phyloP scores from a whole-genome alignment of 1,140 invertebrate species.

The Orussus abietinus region DNA sequence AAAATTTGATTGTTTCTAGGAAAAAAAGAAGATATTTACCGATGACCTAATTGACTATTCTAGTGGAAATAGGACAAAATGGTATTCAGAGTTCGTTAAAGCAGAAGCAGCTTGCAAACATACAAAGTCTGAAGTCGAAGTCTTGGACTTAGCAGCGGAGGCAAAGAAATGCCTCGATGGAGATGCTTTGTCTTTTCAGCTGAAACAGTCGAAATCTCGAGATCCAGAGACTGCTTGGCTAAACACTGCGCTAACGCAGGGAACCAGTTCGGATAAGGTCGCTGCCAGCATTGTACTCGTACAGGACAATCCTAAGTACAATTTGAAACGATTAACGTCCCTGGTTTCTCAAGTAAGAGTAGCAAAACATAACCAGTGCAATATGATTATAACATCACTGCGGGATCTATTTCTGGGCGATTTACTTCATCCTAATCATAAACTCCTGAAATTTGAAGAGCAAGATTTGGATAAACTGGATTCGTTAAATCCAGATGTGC shows the following conservation, averaged over 20 bases:
- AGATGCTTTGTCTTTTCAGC: constrained; percentile 60
- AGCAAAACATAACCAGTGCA: constrained; percentile 75
- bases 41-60: too few species aligned
- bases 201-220: constrained; percentile 38
- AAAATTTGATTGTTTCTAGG: too few species aligned
- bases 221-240: constrained; percentile 65
- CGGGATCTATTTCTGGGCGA: constrained; percentile 75
- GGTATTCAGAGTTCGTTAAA: constrained; percentile 40
- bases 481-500: constrained; percentile 35
- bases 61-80: constrained; percentile 23
- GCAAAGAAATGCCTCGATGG: constrained; percentile 59
- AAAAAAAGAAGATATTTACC: too few species aligned
- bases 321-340: constrained; percentile 65
- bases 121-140: constrained; percentile 46
- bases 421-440: constrained; percentile 68
- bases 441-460: constrained; percentile 71
- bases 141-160: constrained; percentile 58
- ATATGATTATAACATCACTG: constrained; percentile 66
- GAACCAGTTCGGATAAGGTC: constrained; percentile 80
- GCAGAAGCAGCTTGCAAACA: constrained; percentile 23
- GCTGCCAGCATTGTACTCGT: constrained; percentile 79
- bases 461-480: constrained; percentile 56
- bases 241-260: constrained; percentile 72
- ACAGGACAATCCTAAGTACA: constrained; percentile 81
- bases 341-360: constrained; percentile 77